Evolutionary conservation across 2,797 vertebrate genomes (phyloP).

Genomic region (Amblyraja radiata): DNA sequence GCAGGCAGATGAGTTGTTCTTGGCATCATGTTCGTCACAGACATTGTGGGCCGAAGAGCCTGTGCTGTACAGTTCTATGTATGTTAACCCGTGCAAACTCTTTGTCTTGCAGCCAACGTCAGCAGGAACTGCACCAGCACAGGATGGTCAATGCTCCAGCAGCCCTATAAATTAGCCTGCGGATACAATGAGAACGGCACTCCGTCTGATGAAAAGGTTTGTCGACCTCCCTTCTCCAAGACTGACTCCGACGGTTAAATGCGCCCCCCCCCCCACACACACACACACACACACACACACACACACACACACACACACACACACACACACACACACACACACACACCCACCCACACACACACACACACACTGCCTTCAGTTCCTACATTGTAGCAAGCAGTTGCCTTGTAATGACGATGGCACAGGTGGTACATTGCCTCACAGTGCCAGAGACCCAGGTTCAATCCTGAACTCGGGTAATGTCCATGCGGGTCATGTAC

Average conservation of each 20-base stretch:
- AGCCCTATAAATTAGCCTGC: constrained; percentile 69
- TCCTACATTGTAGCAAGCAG: not conserved
- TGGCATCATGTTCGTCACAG: no score
- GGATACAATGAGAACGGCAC: constrained; percentile 68
- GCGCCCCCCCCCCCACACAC: no score
- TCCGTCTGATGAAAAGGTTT: constrained; percentile 51
- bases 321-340: not conserved
- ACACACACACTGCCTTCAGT: not conserved
- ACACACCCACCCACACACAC: no score
- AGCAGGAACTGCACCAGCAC: constrained; percentile 76
- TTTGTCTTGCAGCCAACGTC: constrained; percentile 69
- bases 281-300: not conserved
- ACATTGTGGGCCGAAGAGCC: no score
- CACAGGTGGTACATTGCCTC: no score
- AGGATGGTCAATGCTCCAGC: constrained; percentile 77
- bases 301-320: not conserved
- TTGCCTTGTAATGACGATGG: no score
- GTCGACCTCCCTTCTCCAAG: constrained; percentile 36
- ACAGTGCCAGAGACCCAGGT: no score
- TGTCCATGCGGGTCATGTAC: no score
- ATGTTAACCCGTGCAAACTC: not conserved
- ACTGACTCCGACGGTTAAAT: no score
- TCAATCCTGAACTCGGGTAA: no score
- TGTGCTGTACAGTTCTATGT: no score
- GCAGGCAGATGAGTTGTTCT: no score